Conservation (phyloP, 2,113 vertebrate genomes). For the Myiozetetes cayanensis region DNA sequence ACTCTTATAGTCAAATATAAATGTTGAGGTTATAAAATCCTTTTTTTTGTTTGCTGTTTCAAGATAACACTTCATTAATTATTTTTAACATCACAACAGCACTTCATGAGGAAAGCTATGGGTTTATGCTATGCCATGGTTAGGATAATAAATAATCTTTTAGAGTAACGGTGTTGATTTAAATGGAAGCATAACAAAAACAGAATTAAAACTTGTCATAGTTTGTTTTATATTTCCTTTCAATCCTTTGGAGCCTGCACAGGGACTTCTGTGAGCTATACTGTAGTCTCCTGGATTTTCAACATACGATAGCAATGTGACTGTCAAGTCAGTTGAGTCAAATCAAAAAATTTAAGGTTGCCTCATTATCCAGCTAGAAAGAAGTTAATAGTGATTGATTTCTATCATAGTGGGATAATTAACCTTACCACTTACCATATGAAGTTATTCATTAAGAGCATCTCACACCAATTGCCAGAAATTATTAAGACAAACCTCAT, state of each 20-base stretch:
- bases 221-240: background rate
- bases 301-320: background rate
- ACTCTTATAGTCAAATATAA: background rate
- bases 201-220: background rate
- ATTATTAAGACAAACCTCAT: conserved; percentile 36
- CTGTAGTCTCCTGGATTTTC: background rate
- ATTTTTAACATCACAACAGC: background rate
- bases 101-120: background rate
- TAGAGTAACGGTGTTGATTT: background rate
- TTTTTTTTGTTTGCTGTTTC: background rate
- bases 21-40: background rate
- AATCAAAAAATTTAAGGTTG: conserved; percentile 27
- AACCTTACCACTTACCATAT: conserved; percentile 35
- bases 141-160: background rate
- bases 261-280: background rate
- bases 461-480: conserved; percentile 19
- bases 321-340: conserved; percentile 2
- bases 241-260: background rate
- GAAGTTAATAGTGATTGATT: conserved; percentile 47
- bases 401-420: conserved; percentile 41
- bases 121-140: background rate
- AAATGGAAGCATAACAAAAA: background rate
- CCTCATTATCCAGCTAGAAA: conserved; percentile 25
- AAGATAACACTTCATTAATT: background rate
- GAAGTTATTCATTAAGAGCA: conserved; percentile 41